Conservation (phyloP, 2,113 vertebrate species). For the Lichenostomus cassidix region DNA sequence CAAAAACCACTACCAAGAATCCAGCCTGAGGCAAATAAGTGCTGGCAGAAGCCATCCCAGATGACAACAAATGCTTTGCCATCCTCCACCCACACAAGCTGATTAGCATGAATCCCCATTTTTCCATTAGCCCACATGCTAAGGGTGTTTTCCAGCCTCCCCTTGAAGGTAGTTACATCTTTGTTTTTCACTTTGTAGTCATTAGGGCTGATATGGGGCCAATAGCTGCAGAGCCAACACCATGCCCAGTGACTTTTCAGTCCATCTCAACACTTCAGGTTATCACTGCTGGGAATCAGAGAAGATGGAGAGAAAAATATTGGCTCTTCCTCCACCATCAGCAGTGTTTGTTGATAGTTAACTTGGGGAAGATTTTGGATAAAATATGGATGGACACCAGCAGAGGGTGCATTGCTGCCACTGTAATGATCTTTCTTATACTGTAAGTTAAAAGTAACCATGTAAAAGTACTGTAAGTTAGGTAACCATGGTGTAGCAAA, state of each 20-base stretch:
- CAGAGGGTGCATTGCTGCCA: slow-evolving; percentile 70
- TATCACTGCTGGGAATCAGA: background rate
- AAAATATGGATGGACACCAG: slow-evolving; percentile 33
- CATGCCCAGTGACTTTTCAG: background rate
- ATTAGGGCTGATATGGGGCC: too few species aligned
- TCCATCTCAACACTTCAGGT: background rate
- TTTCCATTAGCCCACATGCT: background rate
- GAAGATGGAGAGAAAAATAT: background rate
- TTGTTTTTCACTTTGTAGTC: background rate
- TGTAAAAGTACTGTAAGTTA: too few species aligned
- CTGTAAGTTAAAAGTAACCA: background rate
- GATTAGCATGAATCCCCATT: background rate
- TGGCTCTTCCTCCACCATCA: background rate
- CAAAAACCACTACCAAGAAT: background rate
- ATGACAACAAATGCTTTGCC: background rate
- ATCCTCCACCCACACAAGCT: background rate
- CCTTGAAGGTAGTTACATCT: background rate
- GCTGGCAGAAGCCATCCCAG: background rate
- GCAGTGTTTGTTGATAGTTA: background rate
- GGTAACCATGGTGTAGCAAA: background rate
- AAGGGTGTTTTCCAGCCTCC: background rate
- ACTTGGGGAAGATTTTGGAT: background rate
- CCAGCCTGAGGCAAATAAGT: background rate
- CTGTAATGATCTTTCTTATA: background rate
- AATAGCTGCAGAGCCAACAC: background rate